Evolutionary conservation across 1,140 invertebrate species (phyloP), one percentile per base, ranked within the genome.

Genomic region (Oscheius sp.): DNA sequence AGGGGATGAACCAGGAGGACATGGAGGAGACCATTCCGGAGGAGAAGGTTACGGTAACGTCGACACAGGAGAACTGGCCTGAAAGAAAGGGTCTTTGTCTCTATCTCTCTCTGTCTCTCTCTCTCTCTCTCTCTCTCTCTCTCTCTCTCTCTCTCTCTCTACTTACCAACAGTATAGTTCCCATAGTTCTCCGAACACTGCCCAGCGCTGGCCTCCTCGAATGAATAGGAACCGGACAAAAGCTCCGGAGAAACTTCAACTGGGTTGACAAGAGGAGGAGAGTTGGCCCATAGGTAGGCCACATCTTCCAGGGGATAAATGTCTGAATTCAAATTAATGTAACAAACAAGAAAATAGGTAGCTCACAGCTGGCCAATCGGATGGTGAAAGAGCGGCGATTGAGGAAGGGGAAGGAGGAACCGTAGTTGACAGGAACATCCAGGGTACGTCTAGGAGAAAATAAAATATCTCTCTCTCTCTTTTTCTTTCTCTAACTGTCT

Each of bases 221-320:
- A 81, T 23, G 70, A 38, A 32, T 79, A 77, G 15, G 66, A 71
- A 4, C 68, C 65, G 26, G 74, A 63, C 20, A 80, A 45, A 23
- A 84, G 68, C 13, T 67, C 55, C 10, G 61, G 35, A 32, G 59
- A 67, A 23, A 82, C 79, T 77, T 83, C 81, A 29, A 83, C 77
- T 2, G 81, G 82, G 15, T 76, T 77, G 7, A 84, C 73, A 13
- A 68, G 68, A 13, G 81, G 81, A 2, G 82, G 82, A 15, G 77
- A 78, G 46, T 84, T 82, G 7, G 81, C 80, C 81, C 81, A 83
- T n/a, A 83, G 67, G 62, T 84, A 84, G 23, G 79, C 80, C 20
- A 83, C 74, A 58, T 83, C 81, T 23, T 82, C 82, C 10, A 83
- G 73, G 18, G 77, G 59, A 55, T 83, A 83, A 26, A 36, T 70